Percentiles rank a stretch among this genome's conserved stretches.
These are phyloP conservation scores for Gymnothorax reevesii DNA, from an alignment of 2,797 vertebrate genomes.

Conservation along the genomic window DNA sequence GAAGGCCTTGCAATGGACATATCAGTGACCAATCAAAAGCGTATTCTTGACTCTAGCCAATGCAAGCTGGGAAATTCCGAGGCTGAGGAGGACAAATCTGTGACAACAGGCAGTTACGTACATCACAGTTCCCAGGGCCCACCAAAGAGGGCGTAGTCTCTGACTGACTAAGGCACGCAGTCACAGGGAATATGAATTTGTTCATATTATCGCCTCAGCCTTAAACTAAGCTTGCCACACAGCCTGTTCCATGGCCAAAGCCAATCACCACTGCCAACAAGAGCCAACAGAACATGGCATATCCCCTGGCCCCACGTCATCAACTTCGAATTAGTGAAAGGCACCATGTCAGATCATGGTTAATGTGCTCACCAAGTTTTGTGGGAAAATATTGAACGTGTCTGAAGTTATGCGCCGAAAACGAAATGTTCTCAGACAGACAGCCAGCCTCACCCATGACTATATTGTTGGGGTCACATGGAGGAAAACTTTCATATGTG, in stretches of 20 bases:
- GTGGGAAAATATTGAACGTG: too few relatives aligned
- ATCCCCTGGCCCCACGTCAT: too few relatives aligned
- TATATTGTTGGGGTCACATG: too few relatives aligned
- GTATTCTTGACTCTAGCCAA: not conserved
- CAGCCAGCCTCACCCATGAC: too few relatives aligned
- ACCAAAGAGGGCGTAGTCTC: not conserved
- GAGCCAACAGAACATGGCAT: not conserved
- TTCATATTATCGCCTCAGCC: not conserved
- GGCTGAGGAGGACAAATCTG: too few relatives aligned
- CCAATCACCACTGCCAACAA: not conserved
- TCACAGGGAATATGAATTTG: not conserved
- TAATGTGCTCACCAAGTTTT: too few relatives aligned
- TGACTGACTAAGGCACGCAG: not conserved
- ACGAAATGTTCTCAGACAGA: too few relatives aligned
- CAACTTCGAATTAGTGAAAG: too few relatives aligned
- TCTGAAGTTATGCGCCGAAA: too few relatives aligned
- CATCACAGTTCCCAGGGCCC: not conserved
- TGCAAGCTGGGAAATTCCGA: not conserved
- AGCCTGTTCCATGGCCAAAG: not conserved
- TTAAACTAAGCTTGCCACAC: not conserved
- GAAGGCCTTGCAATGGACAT: too few relatives aligned
- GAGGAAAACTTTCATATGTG: too few relatives aligned
- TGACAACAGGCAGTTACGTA: not conserved
- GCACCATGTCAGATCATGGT: too few relatives aligned
- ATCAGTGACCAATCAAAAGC: not conserved